Base-by-base conservation (phyloP, 2,113 vertebrate genomes). In the Ceyx cyanopectus region DNA sequence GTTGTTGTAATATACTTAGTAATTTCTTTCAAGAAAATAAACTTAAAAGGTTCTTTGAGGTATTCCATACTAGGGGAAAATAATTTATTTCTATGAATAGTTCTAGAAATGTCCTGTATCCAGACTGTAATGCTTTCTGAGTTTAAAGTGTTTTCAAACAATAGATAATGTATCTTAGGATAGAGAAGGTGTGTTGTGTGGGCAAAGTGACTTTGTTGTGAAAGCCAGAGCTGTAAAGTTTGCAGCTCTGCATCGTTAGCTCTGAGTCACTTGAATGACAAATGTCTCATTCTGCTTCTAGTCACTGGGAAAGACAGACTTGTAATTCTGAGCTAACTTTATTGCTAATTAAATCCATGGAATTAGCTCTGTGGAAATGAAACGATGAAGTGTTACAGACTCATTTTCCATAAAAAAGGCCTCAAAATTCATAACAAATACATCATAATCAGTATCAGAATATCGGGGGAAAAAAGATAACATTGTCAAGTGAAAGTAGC, bases 1-100 rank as follows among this genome's bases (percentile, higher is more conserved):
- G 4, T 56, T 60, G 10, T 37, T 87, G 16, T 65, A 56, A 32
- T 48, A 48, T 23, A 63, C 2, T 12, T 41, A 18, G 6, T 2
- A 43, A 34, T 30, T 81, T 45, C 5, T 67, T 81, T 37, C 7
- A 0, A 56, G 22, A 6, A 46, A 60, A 86, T 21, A 12, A 12
- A 16, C 22, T 3, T 29, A 13, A 10, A 34, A 51, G 34, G 1
- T 4, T 66, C 6, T 10, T 51, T 43, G 60, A 3, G 7, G 1
- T 51, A 69, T 62, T 78, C 3, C 5, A 27, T 34, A 20, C 8
- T 24, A 46, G 9, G 20, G 6, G 6, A 9, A 62, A 70, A 79
- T 3, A 6, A 61, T 32, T 57, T 46, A 11, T 7, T 57, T 85
- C 17, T 46, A 19, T 57, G 14, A 57, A 48, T 11, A 53, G 6